Evolutionary conservation across 2,797 vertebrate genomes (phyloP).

Genomic region (Karalla daura): DNA sequence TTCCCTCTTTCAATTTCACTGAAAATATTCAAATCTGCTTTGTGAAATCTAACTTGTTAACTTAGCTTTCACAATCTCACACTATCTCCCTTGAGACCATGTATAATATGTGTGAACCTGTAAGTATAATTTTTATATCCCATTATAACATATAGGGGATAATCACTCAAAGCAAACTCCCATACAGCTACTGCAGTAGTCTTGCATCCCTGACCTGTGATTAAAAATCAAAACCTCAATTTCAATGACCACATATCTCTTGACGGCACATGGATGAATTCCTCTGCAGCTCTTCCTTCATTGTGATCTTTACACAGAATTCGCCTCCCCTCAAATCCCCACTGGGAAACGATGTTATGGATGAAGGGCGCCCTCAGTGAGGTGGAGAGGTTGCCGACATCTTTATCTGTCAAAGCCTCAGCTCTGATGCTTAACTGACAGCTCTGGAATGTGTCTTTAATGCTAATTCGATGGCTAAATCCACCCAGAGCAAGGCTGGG

Average conservation of each 20-base stretch:
- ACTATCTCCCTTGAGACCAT: too few species aligned
- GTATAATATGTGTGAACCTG: too few species aligned
- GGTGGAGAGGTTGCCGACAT: conserved; percentile 45
- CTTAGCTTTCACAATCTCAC: too few species aligned
- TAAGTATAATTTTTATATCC: too few species aligned
- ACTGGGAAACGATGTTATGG: neutral
- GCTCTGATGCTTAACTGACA: conserved; percentile 64
- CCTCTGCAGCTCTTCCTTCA: neutral
- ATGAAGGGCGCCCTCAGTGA: conserved; percentile 9
- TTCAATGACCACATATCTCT: neutral
- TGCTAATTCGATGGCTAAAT: conserved; percentile 63
- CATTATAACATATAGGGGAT: too few species aligned
- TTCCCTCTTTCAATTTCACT: too few species aligned
- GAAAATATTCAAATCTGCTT: too few species aligned
- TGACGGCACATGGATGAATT: neutral
- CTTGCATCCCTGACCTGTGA: too few species aligned
- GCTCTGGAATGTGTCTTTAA: conserved; percentile 67
- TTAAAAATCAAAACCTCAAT: too few species aligned
- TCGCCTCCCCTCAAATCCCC: conserved; percentile 5
- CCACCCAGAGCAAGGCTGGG: conserved; percentile 32
- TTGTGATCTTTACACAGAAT: neutral
- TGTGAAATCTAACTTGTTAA: too few species aligned
- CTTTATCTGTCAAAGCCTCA: conserved; percentile 57
- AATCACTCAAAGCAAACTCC: too few species aligned
- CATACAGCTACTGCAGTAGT: too few species aligned